These are phyloP conservation scores for Hoplostethus atlanticus DNA, from an alignment of 2,797 vertebrate genomes.

Conservation along the genomic window DNA sequence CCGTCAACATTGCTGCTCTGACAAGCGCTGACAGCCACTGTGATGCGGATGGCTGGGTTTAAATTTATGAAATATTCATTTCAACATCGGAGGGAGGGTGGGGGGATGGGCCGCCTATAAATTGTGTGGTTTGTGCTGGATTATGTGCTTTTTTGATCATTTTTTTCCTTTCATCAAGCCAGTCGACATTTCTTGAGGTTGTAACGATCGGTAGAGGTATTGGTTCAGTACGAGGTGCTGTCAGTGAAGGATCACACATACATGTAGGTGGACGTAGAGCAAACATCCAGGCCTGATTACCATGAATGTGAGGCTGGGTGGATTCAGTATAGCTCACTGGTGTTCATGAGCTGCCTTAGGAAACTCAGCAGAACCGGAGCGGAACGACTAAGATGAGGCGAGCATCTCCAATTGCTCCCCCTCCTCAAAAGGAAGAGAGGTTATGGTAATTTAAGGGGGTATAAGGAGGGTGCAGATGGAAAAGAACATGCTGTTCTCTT, in stretches of 20 bases:
- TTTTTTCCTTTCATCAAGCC: background rate
- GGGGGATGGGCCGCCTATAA: slow-evolving; percentile 17
- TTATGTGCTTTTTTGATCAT: slow-evolving; percentile 26
- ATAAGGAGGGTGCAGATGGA: slow-evolving; percentile 35
- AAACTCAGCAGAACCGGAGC: slow-evolving; percentile 21
- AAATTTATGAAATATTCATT: slow-evolving; percentile 83
- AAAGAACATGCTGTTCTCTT: slow-evolving; percentile 22
- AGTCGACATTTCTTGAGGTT: slow-evolving; percentile 19
- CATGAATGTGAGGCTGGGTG: background rate
- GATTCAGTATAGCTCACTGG: background rate
- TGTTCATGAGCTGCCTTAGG: background rate
- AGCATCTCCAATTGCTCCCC: background rate
- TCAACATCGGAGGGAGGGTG: slow-evolving; percentile 35
- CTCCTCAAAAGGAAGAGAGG: slow-evolving; percentile 15
- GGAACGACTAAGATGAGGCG: slow-evolving; percentile 28
- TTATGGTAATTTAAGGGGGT: slow-evolving; percentile 54
- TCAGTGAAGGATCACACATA: background rate
- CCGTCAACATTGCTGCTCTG: slow-evolving; percentile 54
- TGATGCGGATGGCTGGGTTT: slow-evolving; percentile 71
- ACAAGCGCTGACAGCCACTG: slow-evolving; percentile 62
- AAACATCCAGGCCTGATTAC: background rate
- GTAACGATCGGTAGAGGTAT: slow-evolving; percentile 8
- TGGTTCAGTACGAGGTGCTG: background rate
- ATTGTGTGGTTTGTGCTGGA: slow-evolving; percentile 58
- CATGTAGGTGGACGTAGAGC: background rate